These are phyloP conservation scores for Crotalus helleri DNA, from an alignment of 2,113 vertebrate species.

Conservation along the genomic window DNA sequence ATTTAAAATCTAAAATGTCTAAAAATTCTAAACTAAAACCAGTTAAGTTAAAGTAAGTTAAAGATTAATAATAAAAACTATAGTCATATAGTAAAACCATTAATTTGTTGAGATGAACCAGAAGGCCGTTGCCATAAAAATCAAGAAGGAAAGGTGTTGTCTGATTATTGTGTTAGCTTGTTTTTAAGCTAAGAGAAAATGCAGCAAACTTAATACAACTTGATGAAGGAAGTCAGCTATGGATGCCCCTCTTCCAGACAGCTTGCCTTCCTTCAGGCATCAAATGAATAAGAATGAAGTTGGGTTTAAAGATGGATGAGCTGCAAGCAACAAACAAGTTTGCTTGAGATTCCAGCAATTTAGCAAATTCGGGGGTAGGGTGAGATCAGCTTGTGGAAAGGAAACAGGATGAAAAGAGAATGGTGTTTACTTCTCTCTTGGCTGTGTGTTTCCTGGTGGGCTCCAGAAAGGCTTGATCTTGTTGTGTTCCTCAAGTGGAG, in stretches of 20 bases:
- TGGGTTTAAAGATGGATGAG: not conserved
- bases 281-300: not conserved
- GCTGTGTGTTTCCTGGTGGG: constrained; percentile 9
- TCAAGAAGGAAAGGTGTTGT: not conserved
- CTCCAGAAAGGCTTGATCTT: not conserved
- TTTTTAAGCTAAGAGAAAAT: not conserved
- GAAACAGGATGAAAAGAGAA: constrained; percentile 5
- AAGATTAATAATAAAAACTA: not conserved
- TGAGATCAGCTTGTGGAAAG: not conserved
- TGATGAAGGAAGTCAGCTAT: not conserved
- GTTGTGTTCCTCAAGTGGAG: not conserved
- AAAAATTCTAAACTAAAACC: not conserved
- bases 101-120: not conserved
- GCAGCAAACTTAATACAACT: not conserved
- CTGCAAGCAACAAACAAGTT: not conserved
- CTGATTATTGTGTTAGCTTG: not conserved
- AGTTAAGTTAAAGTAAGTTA: not conserved
- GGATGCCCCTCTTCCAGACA: not conserved
- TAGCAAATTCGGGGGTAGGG: not conserved
- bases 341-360: not conserved
- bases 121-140: not conserved
- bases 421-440: constrained; percentile 25
- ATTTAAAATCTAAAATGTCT: not conserved
- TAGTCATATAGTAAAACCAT: not conserved
- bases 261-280: not conserved